These are phyloP conservation scores for Cyanoramphus novaezelandiae DNA, from an alignment of 2,113 vertebrate genomes.

Conservation along the genomic window DNA sequence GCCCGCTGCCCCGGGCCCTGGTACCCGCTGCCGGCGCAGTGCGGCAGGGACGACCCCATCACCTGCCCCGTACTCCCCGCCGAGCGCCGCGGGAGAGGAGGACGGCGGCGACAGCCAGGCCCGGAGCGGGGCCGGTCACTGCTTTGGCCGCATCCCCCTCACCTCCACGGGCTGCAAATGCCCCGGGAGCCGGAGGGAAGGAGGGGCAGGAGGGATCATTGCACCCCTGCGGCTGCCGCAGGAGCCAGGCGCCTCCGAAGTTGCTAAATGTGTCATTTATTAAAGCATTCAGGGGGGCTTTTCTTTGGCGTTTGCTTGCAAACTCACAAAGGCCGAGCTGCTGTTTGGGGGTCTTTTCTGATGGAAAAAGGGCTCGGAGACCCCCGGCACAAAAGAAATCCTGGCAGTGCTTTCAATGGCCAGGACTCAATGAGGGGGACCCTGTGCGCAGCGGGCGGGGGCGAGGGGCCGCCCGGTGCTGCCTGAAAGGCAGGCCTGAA, in stretches of 20 bases:
- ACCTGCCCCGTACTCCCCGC: background rate
- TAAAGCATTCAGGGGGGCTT: constrained; percentile 76
- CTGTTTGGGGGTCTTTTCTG: constrained; percentile 77
- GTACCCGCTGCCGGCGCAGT: background rate
- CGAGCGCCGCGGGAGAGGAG: background rate
- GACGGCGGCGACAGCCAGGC: background rate
- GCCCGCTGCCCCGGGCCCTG: background rate
- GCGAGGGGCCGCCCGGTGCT: constrained; percentile 65
- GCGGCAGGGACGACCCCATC: background rate
- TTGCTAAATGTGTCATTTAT: constrained; percentile 76
- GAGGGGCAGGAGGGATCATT: background rate
- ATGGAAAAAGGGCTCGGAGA: constrained; percentile 76
- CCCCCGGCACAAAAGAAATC: constrained; percentile 83
- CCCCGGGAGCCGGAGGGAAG: background rate
- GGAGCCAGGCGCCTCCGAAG: constrained; percentile 65
- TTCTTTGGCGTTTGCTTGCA: constrained; percentile 74
- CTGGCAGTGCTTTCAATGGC: constrained; percentile 85
- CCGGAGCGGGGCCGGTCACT: background rate
- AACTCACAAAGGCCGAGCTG: constrained; percentile 81
- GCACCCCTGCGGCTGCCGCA: constrained; percentile 51
- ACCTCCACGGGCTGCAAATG: background rate
- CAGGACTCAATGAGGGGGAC: constrained; percentile 81
- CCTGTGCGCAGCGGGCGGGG: constrained; percentile 52
- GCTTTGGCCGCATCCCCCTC: background rate
- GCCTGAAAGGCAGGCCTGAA: constrained; percentile 75